Conservation (phyloP, 2,113 vertebrate species). For the Agelaius tricolor region DNA sequence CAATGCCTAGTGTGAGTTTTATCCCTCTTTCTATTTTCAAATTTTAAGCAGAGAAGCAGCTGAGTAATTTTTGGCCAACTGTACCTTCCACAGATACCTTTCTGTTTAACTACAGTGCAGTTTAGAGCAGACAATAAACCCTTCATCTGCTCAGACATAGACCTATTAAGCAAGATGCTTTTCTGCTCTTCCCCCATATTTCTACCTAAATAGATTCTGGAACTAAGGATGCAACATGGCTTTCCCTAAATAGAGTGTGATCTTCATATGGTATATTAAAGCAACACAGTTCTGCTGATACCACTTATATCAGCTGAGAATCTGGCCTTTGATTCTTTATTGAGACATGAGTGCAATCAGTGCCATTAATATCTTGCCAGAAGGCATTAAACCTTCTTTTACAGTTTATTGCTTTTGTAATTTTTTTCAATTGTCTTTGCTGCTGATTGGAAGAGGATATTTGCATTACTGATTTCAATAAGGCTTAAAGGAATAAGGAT, state of each 20-base stretch:
- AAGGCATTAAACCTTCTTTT: background rate
- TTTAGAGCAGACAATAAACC: background rate
- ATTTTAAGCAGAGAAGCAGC: background rate
- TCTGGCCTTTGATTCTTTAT: background rate
- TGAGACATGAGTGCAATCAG: background rate
- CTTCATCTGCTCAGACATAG: background rate
- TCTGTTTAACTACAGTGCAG: background rate
- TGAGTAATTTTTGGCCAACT: background rate
- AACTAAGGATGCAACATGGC: background rate
- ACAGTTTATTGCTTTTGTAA: background rate
- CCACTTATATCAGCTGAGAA: background rate
- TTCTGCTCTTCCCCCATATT: background rate
- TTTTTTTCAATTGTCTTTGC: constrained; percentile 19
- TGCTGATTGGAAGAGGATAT: background rate
- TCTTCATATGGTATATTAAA: background rate
- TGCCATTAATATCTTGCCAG: background rate
- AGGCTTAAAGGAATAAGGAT: background rate
- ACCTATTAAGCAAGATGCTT: background rate
- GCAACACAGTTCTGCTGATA: background rate
- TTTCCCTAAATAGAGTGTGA: background rate
- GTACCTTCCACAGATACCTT: background rate
- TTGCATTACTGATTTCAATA: background rate
- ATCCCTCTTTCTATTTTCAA: background rate
- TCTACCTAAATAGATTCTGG: background rate
- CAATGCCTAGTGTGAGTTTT: background rate